A percentile compares a stretch with the other conserved stretches of the same genome.
Evolutionary conservation across 2,888 invertebrate species (phyloP).

Genomic region (Smittia sp.): DNA sequence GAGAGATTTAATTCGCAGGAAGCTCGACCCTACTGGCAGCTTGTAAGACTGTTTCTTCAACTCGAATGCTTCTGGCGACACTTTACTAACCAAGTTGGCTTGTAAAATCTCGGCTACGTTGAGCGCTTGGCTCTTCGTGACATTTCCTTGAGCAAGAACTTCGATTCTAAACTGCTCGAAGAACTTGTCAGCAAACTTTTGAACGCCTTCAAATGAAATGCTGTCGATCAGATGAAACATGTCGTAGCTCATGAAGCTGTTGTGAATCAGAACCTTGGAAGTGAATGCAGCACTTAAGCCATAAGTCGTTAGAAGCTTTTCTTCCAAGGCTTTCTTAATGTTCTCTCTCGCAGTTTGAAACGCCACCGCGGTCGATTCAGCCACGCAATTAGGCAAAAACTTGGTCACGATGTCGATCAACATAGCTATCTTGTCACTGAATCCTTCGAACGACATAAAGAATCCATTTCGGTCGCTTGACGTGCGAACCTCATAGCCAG

Average conservation of each 20-base stretch:
- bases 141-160: conserved; percentile 77
- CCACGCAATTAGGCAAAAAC: conserved; percentile 62
- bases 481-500: conserved; percentile 64
- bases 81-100: conserved; percentile 57
- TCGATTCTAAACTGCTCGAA: conserved; percentile 66
- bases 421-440: conserved; percentile 49
- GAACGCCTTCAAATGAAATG: conserved; percentile 61
- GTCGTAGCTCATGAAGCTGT: conserved; percentile 53
- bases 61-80: conserved; percentile 45
- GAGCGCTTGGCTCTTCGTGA: conserved; percentile 62
- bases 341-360: conserved; percentile 59
- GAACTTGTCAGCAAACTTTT: conserved; percentile 60
- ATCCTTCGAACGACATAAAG: background rate
- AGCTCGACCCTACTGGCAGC: conserved; percentile 66
- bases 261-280: background rate
- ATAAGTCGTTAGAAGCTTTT: conserved; percentile 58
- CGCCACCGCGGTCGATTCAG: conserved; percentile 67
- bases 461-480: conserved; percentile 63
- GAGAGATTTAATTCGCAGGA: conserved; percentile 66
- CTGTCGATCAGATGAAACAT: conserved; percentile 60
- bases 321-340: conserved; percentile 81
- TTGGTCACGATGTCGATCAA: conserved; percentile 68
- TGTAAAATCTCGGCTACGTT: conserved; percentile 60
- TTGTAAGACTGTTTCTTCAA: conserved; percentile 62
- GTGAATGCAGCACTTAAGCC: background rate